These are phyloP conservation scores for Caenorhabditis inopinata DNA, from an alignment of 1,140 invertebrate species.

Conservation along the genomic window DNA sequence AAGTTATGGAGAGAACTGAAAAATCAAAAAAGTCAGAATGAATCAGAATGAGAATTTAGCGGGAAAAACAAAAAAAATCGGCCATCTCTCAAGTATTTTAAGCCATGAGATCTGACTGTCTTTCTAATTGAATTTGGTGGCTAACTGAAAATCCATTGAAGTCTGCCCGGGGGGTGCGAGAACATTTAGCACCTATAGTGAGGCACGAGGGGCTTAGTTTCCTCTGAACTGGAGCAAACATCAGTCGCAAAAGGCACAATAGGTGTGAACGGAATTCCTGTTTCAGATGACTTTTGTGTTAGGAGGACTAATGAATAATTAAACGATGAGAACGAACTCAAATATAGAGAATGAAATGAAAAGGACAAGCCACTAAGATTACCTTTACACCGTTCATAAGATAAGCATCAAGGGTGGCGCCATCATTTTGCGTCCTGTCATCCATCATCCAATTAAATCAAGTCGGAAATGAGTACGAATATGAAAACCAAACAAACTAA, in stretches of 20 bases:
- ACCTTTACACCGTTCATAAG: slow-evolving; percentile 4
- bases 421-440: slow-evolving; percentile 23
- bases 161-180: neutral
- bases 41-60: too few species aligned
- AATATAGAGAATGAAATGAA: neutral
- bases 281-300: neutral
- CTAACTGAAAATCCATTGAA: neutral
- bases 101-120: too few species aligned
- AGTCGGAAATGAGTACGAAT: slow-evolving; percentile 15
- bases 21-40: too few species aligned
- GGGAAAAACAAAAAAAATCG: too few species aligned
- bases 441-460: slow-evolving; percentile 27
- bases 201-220: too few species aligned
- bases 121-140: neutral
- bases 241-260: neutral
- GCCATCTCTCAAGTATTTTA: too few species aligned
- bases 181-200: neutral
- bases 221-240: neutral
- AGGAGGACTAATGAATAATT: neutral
- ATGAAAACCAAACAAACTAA: neutral
- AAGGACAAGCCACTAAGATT: neutral
- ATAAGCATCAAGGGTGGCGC: slow-evolving; percentile 24
- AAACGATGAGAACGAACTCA: neutral
- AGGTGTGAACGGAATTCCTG: neutral
- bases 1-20: too few species aligned